phyloP scores from a whole-genome alignment of 2,888 invertebrate genomes.

The Mimas tiliae region DNA sequence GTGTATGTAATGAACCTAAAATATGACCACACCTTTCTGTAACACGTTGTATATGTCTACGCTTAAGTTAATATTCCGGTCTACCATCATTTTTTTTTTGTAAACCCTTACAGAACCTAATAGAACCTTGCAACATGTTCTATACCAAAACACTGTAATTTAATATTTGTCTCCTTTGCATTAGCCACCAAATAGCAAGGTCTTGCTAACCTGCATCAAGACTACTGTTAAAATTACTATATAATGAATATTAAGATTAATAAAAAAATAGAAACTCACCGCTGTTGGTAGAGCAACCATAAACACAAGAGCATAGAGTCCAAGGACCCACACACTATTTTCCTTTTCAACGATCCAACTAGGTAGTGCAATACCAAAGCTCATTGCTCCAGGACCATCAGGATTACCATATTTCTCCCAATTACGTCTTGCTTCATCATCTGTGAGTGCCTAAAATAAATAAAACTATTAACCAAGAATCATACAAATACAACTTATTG shows the following conservation, averaged over 20 bases:
- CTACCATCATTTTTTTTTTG: no score
- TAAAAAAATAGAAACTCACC: slow-evolving; percentile 73
- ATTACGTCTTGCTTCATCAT: slow-evolving; percentile 98
- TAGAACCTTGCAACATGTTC: no score
- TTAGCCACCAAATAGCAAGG: no score
- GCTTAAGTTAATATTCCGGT: no score
- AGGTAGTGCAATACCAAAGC: slow-evolving; percentile 99
- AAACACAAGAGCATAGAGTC: slow-evolving; percentile 97
- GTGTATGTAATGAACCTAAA: no score
- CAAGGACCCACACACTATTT: slow-evolving; percentile 98
- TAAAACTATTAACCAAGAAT: slow-evolving; percentile 21
- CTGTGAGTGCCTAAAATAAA: slow-evolving; percentile 91
- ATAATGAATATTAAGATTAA: not conserved
- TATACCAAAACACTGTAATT: no score
- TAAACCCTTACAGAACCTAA: no score
- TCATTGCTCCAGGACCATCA: slow-evolving; percentile 99
- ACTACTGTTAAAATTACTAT: no score
- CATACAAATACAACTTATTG: not conserved
- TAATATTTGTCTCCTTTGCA: no score
- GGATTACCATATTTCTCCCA: slow-evolving; percentile 99
- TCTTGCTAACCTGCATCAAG: no score
- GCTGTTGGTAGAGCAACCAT: slow-evolving; percentile 97
- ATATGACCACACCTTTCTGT: no score
- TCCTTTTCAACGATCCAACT: slow-evolving; percentile 99
- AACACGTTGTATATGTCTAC: no score